Evolutionary conservation across 37 sponge, comb jelly and placozoan genomes (phyloP).

Genomic region (Hormiphora californensis): DNA sequence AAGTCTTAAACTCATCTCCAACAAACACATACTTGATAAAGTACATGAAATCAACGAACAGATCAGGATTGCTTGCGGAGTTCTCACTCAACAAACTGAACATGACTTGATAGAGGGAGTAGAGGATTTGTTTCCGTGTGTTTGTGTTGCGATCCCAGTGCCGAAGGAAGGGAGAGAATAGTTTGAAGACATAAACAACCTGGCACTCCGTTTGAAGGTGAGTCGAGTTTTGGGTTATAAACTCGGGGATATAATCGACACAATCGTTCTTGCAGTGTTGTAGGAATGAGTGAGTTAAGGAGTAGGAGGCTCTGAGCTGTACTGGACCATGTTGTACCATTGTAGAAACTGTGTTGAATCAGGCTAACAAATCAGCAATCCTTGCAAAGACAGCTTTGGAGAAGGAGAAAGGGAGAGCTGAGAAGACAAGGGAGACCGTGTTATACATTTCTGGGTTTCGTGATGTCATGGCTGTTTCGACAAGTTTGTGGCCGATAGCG

Average conservation of each 20-base stretch:
- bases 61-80: conserved; percentile 34
- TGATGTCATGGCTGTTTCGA: neutral
- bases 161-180: conserved; percentile 11
- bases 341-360: neutral
- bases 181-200: conserved; percentile 25
- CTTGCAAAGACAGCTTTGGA: conserved; percentile 13
- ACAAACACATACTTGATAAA: conserved; percentile 39
- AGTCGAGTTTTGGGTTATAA: conserved; percentile 18
- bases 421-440: neutral
- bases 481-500: conserved; percentile 8
- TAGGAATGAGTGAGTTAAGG: conserved; percentile 19
- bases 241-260: conserved; percentile 32
- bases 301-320: conserved; percentile 4
- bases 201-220: neutral
- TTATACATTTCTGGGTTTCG: conserved; percentile 20
- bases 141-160: neutral
- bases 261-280: conserved; percentile 36
- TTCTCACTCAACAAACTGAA: conserved; percentile 9
- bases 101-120: conserved; percentile 28
- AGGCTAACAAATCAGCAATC: neutral
- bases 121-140: conserved; percentile 3
- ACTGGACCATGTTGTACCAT: conserved; percentile 3
- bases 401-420: conserved; percentile 30
- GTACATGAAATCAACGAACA: conserved; percentile 50
- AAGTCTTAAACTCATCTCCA: conserved; percentile 41